Evolutionary conservation across 2,797 vertebrate genomes (phyloP), one percentile per base, ranked within the genome.

Genomic region (Tenualosa ilisha): DNA sequence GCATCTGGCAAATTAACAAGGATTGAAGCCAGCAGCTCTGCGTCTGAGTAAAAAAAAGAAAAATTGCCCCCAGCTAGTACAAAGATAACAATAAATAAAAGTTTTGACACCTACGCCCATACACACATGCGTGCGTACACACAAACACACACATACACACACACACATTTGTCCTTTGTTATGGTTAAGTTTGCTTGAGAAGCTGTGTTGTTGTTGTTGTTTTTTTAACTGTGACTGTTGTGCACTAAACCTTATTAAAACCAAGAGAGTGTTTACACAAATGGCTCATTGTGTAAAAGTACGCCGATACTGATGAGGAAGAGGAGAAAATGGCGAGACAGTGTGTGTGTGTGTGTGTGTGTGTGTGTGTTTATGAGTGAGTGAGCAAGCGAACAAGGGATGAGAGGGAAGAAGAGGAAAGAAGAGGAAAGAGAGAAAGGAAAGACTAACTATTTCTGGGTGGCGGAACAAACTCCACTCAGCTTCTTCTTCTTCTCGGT

Each of bases 391-490:
- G 54, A 56, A 7, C 0, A n/a, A 63, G 59, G 59, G 59, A 63
- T 63, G 59, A 63, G 59, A 63, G 63, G 63, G 1, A 31, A 68
- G 61, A 26, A 68, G 63, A 68, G 63, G 63, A 6, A 31, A 68
- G 61, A 26, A 68, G 63, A 68, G 24, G 24, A 37, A 37, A 12
- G 26, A 68, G 26, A 68, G 63, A 24, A 12, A 68, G 63, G n/a
- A 26, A 63, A 68, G 9, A 37, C 63, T 31, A 37, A 37, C 63
- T 68, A 68, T 68, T 68, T 68, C 63, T 68, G 63, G 63, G 63
- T 68, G 26, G 63, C 9, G 63, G 11, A 68, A 11, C n/a, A 26
- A 65, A 65, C 63, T 31, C 63, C 13, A 3, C 63, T 31, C 11
- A n/a, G 31, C 24, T 17, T 6, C 56, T n/a, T 59, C 56, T 17